phyloP scores from a whole-genome alignment of 2,113 vertebrate species.

The Callocephalon fimbriatum region DNA sequence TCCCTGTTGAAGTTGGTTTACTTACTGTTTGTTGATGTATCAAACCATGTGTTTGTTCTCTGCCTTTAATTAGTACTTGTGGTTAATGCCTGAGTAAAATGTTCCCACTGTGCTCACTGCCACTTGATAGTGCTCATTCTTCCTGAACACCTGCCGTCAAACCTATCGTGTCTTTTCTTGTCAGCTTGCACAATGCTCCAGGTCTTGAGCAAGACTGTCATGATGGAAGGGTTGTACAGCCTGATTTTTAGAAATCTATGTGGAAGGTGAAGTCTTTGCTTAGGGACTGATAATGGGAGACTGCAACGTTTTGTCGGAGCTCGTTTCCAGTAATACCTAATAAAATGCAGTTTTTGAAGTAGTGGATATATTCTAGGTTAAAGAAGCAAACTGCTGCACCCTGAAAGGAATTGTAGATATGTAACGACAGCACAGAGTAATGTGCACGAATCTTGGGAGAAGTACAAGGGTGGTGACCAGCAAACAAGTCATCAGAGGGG shows the following conservation, averaged over 20 bases:
- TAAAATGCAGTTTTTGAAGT: neutral
- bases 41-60: neutral
- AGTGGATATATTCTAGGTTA: neutral
- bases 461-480: slow-evolving; percentile 52
- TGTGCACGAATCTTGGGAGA: slow-evolving; percentile 38
- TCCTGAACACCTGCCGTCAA: slow-evolving; percentile 73
- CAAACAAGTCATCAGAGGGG: slow-evolving; percentile 40
- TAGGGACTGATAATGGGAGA: neutral
- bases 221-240: slow-evolving; percentile 27
- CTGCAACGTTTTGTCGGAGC: neutral
- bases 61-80: slow-evolving; percentile 18
- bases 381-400: neutral
- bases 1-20: neutral
- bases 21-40: neutral
- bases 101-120: neutral
- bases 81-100: slow-evolving; percentile 17
- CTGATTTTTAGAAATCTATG: slow-evolving; percentile 38
- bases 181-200: slow-evolving; percentile 60
- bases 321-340: neutral
- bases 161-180: slow-evolving; percentile 74
- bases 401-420: neutral
- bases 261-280: neutral
- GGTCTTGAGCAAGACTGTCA: slow-evolving; percentile 70
- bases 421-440: slow-evolving; percentile 34
- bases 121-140: slow-evolving; percentile 30